Percentiles rank a stretch among this genome's conserved stretches.
phyloP scores from a whole-genome alignment of 2,797 vertebrate genomes.

The Setipinna tenuifilis region DNA sequence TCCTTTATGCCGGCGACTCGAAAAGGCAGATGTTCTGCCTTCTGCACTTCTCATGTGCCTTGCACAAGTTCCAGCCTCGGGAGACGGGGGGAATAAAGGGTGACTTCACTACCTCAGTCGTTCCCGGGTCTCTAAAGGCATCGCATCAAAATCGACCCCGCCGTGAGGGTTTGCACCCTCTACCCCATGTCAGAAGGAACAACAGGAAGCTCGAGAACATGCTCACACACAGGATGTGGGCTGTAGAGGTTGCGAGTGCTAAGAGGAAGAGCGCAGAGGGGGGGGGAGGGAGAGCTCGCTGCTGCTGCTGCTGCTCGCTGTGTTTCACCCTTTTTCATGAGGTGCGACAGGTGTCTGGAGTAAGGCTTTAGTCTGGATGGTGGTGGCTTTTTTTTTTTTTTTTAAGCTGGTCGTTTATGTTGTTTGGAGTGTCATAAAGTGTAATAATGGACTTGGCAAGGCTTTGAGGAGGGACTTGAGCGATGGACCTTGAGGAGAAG shows the following conservation, averaged over 20 bases:
- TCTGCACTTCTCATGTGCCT: not conserved
- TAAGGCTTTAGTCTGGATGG: not conserved
- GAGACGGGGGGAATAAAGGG: not conserved
- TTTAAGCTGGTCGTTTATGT: not conserved
- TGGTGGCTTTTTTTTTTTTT: conserved; percentile 18
- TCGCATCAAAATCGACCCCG: conserved; percentile 23
- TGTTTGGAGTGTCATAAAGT: conserved; percentile 22
- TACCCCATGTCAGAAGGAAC: conserved; percentile 18
- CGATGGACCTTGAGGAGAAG: conserved; percentile 25
- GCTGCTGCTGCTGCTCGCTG: conserved; percentile 10
- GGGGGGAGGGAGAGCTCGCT: conserved; percentile 32
- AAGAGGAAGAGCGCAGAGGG: conserved; percentile 60
- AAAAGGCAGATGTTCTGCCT: not conserved
- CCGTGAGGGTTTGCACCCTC: conserved; percentile 32
- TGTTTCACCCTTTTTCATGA: conserved; percentile 41
- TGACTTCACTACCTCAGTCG: not conserved
- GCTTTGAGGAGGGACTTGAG: conserved; percentile 53
- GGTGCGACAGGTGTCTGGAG: conserved; percentile 43
- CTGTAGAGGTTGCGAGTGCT: conserved; percentile 51
- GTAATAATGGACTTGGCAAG: conserved; percentile 51
- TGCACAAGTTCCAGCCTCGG: conserved; percentile 5
- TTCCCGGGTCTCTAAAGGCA: not conserved
- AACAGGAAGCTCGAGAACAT: conserved; percentile 56
- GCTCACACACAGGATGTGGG: conserved; percentile 61
- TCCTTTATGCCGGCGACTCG: not conserved